These are phyloP conservation scores for Empis stercorea DNA, from an alignment of 2,888 invertebrate species.

Conservation along the genomic window DNA sequence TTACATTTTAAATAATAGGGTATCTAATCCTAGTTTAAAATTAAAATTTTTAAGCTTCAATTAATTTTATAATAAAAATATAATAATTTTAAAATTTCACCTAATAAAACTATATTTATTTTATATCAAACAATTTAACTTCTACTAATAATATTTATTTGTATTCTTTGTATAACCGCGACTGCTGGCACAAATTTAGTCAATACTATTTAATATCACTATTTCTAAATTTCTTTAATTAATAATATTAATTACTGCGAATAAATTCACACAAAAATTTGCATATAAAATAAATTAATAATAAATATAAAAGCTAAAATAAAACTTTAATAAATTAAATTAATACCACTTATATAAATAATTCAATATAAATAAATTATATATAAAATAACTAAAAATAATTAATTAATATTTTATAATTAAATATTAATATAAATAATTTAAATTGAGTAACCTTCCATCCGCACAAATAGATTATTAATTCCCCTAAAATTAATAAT, in stretches of 20 bases:
- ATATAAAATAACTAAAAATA: neutral
- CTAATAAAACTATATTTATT: slow-evolving; percentile 38
- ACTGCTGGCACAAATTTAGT: slow-evolving; percentile 57
- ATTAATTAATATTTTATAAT: slow-evolving; percentile 2
- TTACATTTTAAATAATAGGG: slow-evolving; percentile 46
- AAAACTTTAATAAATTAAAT: slow-evolving; percentile 40
- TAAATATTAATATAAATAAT: too few relatives aligned
- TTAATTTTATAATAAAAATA: slow-evolving; percentile 32
- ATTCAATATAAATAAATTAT: neutral
- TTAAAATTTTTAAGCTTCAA: slow-evolving; percentile 35
- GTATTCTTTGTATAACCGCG: slow-evolving; percentile 52
- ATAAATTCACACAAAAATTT: slow-evolving; percentile 38
- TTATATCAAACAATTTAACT: slow-evolving; percentile 22
- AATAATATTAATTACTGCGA: slow-evolving; percentile 42
- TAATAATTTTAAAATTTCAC: slow-evolving; percentile 46
- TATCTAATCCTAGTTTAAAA: slow-evolving; percentile 54
- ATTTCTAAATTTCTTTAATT: slow-evolving; percentile 48
- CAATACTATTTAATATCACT: slow-evolving; percentile 44
- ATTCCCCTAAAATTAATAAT: too few relatives aligned
- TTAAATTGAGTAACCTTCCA: too few relatives aligned
- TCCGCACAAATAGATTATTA: too few relatives aligned
- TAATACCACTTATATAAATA: slow-evolving; percentile 13
- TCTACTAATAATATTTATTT: slow-evolving; percentile 41
- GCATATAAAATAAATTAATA: slow-evolving; percentile 43
- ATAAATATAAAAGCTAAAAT: slow-evolving; percentile 39